Percentiles rank a stretch among this genome's conserved stretches.
These are phyloP conservation scores for Lymantria monacha DNA, from an alignment of 2,888 invertebrate genomes.

Conservation along the genomic window DNA sequence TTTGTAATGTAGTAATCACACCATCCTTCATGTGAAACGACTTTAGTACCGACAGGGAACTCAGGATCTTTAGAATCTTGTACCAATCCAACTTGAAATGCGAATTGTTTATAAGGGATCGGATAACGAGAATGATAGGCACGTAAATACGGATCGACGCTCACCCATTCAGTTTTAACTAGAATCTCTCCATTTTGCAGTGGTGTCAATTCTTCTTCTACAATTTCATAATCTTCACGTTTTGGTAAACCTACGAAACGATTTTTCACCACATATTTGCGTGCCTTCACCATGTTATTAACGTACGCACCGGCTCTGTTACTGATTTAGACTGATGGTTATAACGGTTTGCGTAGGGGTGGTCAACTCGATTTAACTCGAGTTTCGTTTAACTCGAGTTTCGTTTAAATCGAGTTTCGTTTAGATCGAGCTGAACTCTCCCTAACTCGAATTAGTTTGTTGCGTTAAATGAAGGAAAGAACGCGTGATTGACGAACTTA, in stretches of 20 bases:
- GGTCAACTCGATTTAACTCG: too few species aligned
- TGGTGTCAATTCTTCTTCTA: slow-evolving; percentile 13
- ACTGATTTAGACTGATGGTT: neutral
- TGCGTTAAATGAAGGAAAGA: too few species aligned
- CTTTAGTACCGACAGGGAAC: slow-evolving; percentile 82
- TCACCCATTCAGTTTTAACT: too few species aligned
- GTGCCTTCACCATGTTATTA: slow-evolving; percentile 71
- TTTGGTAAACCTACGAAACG: slow-evolving; percentile 83
- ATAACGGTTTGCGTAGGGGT: too few species aligned
- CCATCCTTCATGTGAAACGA: slow-evolving; percentile 82
- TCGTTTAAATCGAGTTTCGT: too few species aligned
- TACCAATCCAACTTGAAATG: slow-evolving; percentile 59
- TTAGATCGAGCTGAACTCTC: too few species aligned
- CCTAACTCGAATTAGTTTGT: too few species aligned
- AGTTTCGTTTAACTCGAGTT: too few species aligned
- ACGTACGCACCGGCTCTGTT: neutral
- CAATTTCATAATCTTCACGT: slow-evolving; percentile 77
- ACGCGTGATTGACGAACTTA: too few species aligned
- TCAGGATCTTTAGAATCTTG: slow-evolving; percentile 72
- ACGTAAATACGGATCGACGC: slow-evolving; percentile 51
- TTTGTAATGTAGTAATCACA: slow-evolving; percentile 70
- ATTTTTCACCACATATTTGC: slow-evolving; percentile 80
- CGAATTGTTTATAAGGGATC: slow-evolving; percentile 35
- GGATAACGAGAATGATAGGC: slow-evolving; percentile 30
- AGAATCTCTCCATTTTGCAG: slow-evolving; percentile 54